A percentile compares a stretch with the other conserved stretches of the same genome.
These are phyloP conservation scores for Slavum lentiscoides DNA, from an alignment of 2,888 invertebrate genomes.

Conservation along the genomic window DNA sequence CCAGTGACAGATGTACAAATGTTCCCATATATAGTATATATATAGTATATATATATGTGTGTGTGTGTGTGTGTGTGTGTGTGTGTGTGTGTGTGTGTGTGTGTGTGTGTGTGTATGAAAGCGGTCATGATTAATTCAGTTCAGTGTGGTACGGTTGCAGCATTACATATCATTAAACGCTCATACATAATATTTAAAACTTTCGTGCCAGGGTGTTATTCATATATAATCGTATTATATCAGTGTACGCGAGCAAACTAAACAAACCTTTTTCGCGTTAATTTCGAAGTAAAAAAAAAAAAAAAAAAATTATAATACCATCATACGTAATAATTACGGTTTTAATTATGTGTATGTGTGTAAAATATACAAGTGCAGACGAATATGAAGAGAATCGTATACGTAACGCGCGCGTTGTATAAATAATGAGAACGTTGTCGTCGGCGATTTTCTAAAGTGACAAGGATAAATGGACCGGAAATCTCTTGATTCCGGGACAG, in stretches of 20 bases:
- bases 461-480: slow-evolving; percentile 21
- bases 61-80: too few species aligned
- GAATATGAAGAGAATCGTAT: too few species aligned
- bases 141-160: not conserved
- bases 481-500: not conserved
- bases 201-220: not conserved
- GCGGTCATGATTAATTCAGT: not conserved
- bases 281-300: too few species aligned
- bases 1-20: not conserved
- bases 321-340: too few species aligned
- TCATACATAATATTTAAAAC: not conserved
- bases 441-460: not conserved
- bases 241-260: too few species aligned
- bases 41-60: not conserved
- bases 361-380: too few species aligned
- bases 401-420: too few species aligned
- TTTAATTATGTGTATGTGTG: too few species aligned
- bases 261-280: too few species aligned
- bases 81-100: too few species aligned
- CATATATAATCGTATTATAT: not conserved
- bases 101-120: not conserved
- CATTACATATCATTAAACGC: not conserved
- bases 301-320: too few species aligned
- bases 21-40: not conserved
- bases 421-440: too few species aligned